Conservation (phyloP, 2,113 vertebrate species). For the Opisthocomus hoazin region DNA sequence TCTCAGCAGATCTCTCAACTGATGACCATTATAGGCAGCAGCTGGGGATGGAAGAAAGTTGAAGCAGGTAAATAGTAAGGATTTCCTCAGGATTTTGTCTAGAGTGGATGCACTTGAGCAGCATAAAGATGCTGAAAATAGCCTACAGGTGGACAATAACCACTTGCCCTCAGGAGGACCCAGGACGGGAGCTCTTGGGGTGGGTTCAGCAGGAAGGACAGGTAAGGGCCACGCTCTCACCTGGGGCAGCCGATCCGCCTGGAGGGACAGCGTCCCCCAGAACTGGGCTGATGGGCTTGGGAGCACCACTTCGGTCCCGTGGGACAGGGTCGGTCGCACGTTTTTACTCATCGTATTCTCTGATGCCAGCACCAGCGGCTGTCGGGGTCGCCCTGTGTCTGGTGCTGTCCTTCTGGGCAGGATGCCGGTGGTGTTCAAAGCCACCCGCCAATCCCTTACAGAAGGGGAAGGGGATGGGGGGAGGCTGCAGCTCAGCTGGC, state of each 20-base stretch:
- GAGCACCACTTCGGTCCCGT: not conserved
- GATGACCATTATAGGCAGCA: not conserved
- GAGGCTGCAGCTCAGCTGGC: not conserved
- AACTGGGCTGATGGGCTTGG: fast-evolving
- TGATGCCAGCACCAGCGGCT: not conserved
- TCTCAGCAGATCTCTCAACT: not conserved
- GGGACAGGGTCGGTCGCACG: fast-evolving
- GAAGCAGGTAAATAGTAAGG: not conserved
- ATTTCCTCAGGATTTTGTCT: not conserved
- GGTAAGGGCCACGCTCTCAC: not conserved
- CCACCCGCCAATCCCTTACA: not conserved
- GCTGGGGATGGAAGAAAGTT: not conserved
- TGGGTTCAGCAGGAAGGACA: not conserved
- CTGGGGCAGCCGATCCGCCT: not conserved
- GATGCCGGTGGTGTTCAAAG: not conserved
- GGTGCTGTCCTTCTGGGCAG: not conserved
- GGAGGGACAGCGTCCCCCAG: not conserved
- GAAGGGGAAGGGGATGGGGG: not conserved
- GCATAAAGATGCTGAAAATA: not conserved
- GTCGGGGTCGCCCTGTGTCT: not conserved
- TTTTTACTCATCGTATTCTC: not conserved
- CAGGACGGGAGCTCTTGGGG: not conserved
- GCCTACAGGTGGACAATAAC: not conserved
- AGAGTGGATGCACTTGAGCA: not conserved
- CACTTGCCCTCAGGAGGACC: not conserved